These are phyloP conservation scores for Buceros bicornis DNA, from an alignment of 2,797 vertebrate species.

Conservation along the genomic window DNA sequence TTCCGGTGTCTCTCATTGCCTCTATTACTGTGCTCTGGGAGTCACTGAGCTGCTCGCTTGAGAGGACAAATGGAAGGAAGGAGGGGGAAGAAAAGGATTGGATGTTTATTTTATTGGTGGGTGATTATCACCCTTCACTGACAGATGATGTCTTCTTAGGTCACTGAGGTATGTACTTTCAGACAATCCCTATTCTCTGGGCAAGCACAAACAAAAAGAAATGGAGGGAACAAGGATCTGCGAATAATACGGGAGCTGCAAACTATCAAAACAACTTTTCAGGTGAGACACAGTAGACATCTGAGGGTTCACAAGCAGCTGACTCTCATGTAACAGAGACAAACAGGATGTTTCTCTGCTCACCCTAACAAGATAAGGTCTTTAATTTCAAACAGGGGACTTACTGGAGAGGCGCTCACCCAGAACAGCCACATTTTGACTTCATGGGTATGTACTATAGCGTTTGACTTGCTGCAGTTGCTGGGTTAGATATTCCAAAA, in stretches of 20 bases:
- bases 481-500: neutral
- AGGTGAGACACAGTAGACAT: neutral
- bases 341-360: neutral
- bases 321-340: neutral
- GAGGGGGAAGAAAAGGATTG: neutral
- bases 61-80: neutral
- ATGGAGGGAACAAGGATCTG: neutral
- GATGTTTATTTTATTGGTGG: neutral
- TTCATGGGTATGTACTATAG: neutral
- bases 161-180: neutral
- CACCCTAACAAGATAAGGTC: neutral
- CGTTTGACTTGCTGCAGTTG: neutral
- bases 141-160: neutral
- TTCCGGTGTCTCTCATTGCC: neutral
- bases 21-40: neutral
- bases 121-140: constrained; percentile 10
- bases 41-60: neutral
- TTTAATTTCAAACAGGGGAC: neutral
- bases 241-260: neutral
- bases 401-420: neutral
- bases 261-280: neutral
- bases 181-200: neutral
- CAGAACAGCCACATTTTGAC: neutral
- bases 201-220: neutral
- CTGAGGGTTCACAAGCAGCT: neutral